phyloP scores from a whole-genome alignment of 2,888 invertebrate species.

The Syrphus vitripennis region DNA sequence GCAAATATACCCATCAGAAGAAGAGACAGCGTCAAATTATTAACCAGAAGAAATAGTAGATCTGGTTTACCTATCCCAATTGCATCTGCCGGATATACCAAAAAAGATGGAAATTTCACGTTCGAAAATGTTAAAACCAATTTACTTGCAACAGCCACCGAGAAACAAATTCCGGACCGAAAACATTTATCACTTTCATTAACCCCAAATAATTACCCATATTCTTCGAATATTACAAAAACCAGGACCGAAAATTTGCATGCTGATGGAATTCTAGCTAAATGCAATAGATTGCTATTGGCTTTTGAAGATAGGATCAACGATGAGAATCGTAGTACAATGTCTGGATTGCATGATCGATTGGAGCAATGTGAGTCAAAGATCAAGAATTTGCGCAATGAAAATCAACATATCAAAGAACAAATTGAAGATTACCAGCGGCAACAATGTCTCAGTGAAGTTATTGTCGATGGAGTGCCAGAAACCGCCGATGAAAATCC shows the following conservation, averaged over 20 bases:
- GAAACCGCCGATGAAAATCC: background rate
- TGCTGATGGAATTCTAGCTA: background rate
- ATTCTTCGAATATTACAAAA: background rate
- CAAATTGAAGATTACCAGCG: background rate
- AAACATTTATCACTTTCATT: background rate
- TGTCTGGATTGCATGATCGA: background rate
- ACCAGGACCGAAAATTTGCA: background rate
- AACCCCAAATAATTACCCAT: background rate
- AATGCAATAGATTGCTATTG: background rate
- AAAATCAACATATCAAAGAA: background rate
- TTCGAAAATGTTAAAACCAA: background rate
- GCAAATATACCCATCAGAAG: too few species aligned
- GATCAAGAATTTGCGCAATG: background rate
- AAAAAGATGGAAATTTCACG: background rate
- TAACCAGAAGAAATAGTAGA: too few species aligned
- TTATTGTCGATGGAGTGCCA: background rate
- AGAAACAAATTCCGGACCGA: background rate
- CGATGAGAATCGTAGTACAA: background rate
- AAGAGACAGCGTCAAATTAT: too few species aligned
- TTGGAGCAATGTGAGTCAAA: background rate
- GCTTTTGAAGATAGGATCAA: background rate
- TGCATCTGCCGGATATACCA: too few species aligned
- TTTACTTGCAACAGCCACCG: too few species aligned
- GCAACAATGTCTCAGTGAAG: background rate
- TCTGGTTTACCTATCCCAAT: background rate